Percentiles rank a stretch among this genome's conserved stretches.
Evolutionary conservation across 2,888 invertebrate species (phyloP).

Genomic region (Tiliacea aurago): DNA sequence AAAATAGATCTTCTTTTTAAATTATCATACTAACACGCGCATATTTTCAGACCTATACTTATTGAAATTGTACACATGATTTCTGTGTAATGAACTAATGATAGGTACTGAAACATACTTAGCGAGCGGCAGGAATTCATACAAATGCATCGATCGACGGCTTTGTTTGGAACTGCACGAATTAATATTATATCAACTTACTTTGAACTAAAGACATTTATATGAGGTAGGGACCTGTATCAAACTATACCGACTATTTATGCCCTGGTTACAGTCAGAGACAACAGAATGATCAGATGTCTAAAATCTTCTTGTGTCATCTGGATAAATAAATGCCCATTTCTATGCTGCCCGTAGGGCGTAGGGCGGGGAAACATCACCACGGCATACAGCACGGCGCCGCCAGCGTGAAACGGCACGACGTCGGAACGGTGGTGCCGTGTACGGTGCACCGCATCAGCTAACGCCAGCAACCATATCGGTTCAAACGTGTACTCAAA

Average conservation of each 20-base stretch:
- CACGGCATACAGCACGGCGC: no score
- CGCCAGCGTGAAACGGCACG: no score
- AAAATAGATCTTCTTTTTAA: background rate
- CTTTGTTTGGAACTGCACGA: conserved; percentile 46
- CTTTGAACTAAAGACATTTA: background rate
- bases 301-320: no score
- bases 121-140: conserved; percentile 37
- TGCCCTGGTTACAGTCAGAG: no score
- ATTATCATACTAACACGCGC: background rate
- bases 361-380: background rate
- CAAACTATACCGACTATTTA: no score
- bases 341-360: background rate
- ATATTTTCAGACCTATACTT: no score
- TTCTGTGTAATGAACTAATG: background rate
- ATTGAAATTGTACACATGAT: background rate
- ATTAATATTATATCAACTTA: conserved; percentile 68
- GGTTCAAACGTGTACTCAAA: no score
- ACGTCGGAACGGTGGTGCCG: no score
- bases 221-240: background rate
- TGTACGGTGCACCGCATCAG: no score
- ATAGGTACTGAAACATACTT: conserved; percentile 3
- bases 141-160: conserved; percentile 31
- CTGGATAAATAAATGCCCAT: background rate
- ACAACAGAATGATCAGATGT: background rate
- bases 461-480: no score